phyloP scores from a whole-genome alignment of 1,140 invertebrate species.

The Mycetomoellerius zeteki region DNA sequence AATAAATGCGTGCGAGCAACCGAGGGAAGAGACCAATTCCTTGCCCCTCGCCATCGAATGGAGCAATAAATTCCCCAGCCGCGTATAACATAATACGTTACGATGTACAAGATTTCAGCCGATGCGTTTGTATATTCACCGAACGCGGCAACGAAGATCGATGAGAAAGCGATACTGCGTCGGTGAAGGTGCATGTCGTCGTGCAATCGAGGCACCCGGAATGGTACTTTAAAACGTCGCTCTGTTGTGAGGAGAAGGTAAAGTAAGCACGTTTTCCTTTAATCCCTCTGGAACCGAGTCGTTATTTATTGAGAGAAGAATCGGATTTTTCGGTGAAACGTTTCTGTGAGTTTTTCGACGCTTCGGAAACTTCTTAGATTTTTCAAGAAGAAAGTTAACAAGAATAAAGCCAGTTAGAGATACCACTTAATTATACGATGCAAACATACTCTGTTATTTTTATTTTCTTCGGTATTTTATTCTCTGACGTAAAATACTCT shows the following conservation, averaged over 20 bases:
- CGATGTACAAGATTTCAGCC: slow-evolving; percentile 46
- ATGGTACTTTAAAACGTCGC: slow-evolving; percentile 35
- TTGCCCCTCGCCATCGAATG: slow-evolving; percentile 21
- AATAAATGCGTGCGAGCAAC: slow-evolving; percentile 17
- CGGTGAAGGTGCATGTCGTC: slow-evolving; percentile 14
- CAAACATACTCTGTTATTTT: slow-evolving; percentile 5
- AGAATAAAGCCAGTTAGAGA: slow-evolving; percentile 1
- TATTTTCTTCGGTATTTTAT: not conserved
- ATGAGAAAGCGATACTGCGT: slow-evolving; percentile 36
- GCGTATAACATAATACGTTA: slow-evolving; percentile 43
- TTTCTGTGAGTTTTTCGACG: not conserved
- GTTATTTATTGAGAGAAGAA: slow-evolving; percentile 8
- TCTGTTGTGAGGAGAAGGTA: slow-evolving; percentile 9
- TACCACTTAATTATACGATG: slow-evolving; percentile 15
- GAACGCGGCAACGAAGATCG: slow-evolving; percentile 37
- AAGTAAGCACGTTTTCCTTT: slow-evolving; percentile 37
- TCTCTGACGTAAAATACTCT: not conserved
- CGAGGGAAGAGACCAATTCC: not conserved
- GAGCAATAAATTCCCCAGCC: slow-evolving; percentile 54
- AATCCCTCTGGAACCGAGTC: slow-evolving; percentile 5
- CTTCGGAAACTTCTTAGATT: not conserved
- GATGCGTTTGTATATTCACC: slow-evolving; percentile 23
- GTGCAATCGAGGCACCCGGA: not conserved
- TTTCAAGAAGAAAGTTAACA: slow-evolving; percentile 24
- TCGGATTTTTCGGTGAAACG: not conserved